Percentiles rank a stretch among this genome's conserved stretches.
phyloP scores from a whole-genome alignment of 2,113 vertebrate species.

The Brachyhypopomus gauderio region DNA sequence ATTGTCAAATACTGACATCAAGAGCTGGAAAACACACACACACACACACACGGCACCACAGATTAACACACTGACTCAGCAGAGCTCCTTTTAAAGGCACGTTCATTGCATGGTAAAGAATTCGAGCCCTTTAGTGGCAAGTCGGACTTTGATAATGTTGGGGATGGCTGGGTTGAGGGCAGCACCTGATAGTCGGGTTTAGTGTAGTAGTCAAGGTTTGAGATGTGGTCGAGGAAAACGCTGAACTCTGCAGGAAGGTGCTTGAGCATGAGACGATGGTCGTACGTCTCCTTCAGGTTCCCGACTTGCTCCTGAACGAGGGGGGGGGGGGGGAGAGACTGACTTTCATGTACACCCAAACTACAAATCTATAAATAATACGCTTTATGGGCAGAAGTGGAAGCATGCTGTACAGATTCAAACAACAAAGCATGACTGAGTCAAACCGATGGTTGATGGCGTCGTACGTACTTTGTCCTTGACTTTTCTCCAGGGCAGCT shows the following conservation, averaged over 20 bases:
- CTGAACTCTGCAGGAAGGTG: slow-evolving; percentile 93
- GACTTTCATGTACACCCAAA: neutral
- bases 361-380: neutral
- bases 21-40: slow-evolving; percentile 76
- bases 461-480: slow-evolving; percentile 89
- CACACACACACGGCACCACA: neutral
- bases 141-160: slow-evolving; percentile 13
- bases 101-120: neutral
- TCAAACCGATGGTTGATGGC: neutral
- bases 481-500: slow-evolving; percentile 98
- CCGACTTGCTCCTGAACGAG: slow-evolving; percentile 92
- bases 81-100: neutral
- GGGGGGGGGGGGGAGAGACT: neutral
- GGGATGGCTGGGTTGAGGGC: neutral
- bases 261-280: slow-evolving; percentile 95
- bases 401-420: neutral
- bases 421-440: neutral
- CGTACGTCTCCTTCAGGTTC: slow-evolving; percentile 94
- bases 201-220: slow-evolving; percentile 92
- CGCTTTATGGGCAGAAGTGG: neutral
- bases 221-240: slow-evolving; percentile 91
- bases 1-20: slow-evolving; percentile 92
- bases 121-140: neutral
- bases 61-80: neutral
- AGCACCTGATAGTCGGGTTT: slow-evolving; percentile 96